Evolutionary conservation across 2,888 invertebrate genomes (phyloP).

Genomic region (Polydrusus pterygomalis): DNA sequence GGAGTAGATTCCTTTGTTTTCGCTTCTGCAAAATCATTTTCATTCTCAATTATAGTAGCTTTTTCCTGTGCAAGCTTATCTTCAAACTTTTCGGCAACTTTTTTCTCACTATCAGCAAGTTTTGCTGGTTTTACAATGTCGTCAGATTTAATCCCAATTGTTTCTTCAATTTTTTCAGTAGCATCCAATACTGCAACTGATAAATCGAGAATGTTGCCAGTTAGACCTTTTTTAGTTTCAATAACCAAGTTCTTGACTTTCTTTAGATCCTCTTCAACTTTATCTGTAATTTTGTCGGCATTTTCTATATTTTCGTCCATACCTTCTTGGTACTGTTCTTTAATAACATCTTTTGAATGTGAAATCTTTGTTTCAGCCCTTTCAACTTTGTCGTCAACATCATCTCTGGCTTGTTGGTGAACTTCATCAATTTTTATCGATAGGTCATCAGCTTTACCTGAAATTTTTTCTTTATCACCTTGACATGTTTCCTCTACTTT

Average conservation of each 20-base stretch:
- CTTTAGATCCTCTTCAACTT: constrained; percentile 22
- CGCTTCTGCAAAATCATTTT: not conserved
- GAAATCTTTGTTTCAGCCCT: not conserved
- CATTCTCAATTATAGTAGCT: not conserved
- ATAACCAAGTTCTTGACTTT: not conserved
- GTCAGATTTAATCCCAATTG: not conserved
- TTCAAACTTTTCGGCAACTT: not conserved
- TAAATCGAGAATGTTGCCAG: not conserved
- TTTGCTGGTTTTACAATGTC: not conserved
- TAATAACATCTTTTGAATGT: not conserved
- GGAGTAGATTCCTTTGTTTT: not conserved
- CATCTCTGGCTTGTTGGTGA: not conserved
- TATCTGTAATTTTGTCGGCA: not conserved
- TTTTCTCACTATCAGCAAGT: not conserved
- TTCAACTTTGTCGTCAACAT: constrained; percentile 11
- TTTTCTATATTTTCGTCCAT: not conserved
- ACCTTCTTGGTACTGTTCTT: not conserved
- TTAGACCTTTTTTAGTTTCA: constrained; percentile 10
- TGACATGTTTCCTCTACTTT: constrained; percentile 4
- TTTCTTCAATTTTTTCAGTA: constrained; percentile 54
- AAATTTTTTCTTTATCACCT: not conserved
- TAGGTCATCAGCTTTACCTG: not conserved
- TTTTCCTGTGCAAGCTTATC: not conserved
- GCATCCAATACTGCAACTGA: not conserved
- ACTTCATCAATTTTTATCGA: not conserved